Conservation (phyloP, 92 coral and sea anemone genomes). For the Bergia sp. region DNA sequence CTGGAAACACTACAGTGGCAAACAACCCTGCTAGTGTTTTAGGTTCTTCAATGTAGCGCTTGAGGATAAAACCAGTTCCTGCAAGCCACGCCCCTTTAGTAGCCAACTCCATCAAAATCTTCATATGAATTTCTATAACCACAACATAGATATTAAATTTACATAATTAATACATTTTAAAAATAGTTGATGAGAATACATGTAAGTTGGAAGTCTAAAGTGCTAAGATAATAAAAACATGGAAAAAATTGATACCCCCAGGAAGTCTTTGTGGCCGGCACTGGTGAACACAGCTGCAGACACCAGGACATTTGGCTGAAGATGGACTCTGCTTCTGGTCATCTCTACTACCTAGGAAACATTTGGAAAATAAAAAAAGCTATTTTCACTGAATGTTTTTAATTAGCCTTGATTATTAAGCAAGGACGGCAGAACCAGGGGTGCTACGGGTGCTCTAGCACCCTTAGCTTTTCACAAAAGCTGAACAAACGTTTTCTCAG, state of each 20-base stretch:
- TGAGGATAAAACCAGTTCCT: conserved; percentile 72
- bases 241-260: background rate
- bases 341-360: background rate
- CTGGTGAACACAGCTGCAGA: background rate
- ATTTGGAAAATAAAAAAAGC: background rate
- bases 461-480: no score
- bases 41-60: conserved; percentile 72
- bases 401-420: background rate
- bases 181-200: background rate
- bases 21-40: conserved; percentile 58
- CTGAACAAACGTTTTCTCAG: no score
- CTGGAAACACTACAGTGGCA: conserved; percentile 67
- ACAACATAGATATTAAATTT: background rate
- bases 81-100: conserved; percentile 72
- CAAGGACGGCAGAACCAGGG: no score
- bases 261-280: conserved; percentile 2
- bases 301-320: background rate
- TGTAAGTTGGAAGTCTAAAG: background rate
- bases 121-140: conserved; percentile 34
- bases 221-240: no score
- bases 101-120: conserved; percentile 52
- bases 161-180: background rate
- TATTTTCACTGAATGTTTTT: background rate
- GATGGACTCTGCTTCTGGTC: background rate
- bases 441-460: no score